These are phyloP conservation scores for Fragum whitleyi DNA, from an alignment of 2,888 invertebrate genomes.

Conservation along the genomic window DNA sequence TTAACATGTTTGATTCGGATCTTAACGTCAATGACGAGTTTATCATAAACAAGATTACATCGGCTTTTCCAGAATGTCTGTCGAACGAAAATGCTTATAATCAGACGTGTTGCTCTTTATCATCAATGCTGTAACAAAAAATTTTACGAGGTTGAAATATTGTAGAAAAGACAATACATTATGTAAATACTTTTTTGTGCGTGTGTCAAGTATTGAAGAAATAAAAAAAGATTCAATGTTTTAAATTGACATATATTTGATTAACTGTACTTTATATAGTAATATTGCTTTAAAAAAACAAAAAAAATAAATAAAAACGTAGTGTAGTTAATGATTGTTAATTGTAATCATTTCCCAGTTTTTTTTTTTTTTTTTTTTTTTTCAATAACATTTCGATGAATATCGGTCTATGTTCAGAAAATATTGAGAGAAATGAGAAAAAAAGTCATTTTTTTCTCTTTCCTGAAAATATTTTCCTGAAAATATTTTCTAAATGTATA, in stretches of 20 bases:
- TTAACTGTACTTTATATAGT: background rate
- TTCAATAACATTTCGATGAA: too few relatives aligned
- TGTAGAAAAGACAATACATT: background rate
- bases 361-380: too few relatives aligned
- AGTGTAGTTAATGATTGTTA: too few relatives aligned
- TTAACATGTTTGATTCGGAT: conserved; percentile 16
- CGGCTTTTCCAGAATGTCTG: conserved; percentile 20
- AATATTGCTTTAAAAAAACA: background rate
- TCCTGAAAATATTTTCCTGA: too few relatives aligned
- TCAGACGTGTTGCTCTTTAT: conserved; percentile 4
- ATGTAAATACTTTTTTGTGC: background rate
- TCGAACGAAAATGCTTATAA: background rate
- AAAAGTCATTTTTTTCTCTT: too few relatives aligned
- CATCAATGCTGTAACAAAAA: background rate
- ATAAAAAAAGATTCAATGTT: background rate
- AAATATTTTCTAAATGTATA: too few relatives aligned
- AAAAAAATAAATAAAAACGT: background rate
- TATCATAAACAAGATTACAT: background rate
- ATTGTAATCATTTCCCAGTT: too few relatives aligned
- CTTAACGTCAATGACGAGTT: conserved; percentile 1
- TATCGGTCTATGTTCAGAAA: too few relatives aligned
- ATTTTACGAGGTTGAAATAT: background rate
- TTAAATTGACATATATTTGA: background rate
- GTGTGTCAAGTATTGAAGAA: background rate
- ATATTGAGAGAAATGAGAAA: too few relatives aligned